Evolutionary conservation across 2,797 vertebrate species (phyloP).

Genomic region (Manis pentadactyla): DNA sequence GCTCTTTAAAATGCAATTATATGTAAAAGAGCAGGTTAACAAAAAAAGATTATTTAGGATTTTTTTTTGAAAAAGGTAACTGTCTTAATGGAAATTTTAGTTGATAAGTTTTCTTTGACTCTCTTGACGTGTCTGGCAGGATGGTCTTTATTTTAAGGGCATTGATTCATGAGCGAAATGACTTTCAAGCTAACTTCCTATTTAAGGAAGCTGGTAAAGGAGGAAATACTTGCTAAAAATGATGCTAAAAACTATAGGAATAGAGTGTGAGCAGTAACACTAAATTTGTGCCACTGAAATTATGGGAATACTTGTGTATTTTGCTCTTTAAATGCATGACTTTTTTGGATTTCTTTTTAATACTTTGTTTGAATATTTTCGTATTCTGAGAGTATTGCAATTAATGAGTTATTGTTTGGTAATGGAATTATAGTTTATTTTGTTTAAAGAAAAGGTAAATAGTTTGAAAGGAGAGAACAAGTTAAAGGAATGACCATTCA

Average conservation of each 20-base stretch:
- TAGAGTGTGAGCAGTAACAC: not conserved
- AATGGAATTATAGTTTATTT: not conserved
- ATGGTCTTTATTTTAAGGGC: not conserved
- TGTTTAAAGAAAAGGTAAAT: constrained; percentile 27
- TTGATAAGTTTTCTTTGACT: constrained; percentile 35
- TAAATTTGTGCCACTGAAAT: not conserved
- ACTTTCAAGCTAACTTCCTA: constrained; percentile 34
- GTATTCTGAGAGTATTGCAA: not conserved
- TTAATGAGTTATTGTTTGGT: not conserved
- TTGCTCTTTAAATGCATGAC: not conserved
- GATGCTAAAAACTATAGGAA: not conserved
- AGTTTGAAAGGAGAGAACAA: constrained; percentile 1
- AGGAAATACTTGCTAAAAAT: not conserved
- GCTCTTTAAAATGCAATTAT: constrained; percentile 25
- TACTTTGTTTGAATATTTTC: not conserved
- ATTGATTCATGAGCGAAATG: constrained; percentile 59
- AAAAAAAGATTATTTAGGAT: constrained; percentile 25
- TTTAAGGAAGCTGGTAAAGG: not conserved
- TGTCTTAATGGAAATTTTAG: constrained; percentile 39
- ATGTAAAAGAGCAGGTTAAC: constrained; percentile 54
- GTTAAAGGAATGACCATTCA: constrained; percentile 24
- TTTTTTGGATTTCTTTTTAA: not conserved
- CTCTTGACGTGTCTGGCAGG: not conserved
- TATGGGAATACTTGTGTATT: not conserved
- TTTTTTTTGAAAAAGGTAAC: constrained; percentile 26